Base-by-base conservation (phyloP, 2,113 vertebrate genomes). In the Cyprinodon tularosa region DNA sequence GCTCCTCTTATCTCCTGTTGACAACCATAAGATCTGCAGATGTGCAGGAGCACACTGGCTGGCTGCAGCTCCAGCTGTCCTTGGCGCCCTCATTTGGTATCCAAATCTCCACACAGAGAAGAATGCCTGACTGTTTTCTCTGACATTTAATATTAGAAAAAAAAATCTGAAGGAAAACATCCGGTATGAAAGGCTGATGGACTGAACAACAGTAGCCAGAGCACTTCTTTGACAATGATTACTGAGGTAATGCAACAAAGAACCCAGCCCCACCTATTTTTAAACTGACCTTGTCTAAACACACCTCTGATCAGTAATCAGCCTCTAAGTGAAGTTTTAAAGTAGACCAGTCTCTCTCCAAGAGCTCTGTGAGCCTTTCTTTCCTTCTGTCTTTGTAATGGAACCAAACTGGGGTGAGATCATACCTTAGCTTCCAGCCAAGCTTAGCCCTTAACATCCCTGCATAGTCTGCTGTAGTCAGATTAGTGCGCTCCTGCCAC, bases 361-460 rank as follows among this genome's bases (percentile, higher is more conserved):
- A 59, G 62, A 62, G 72, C 48, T 29, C 77, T 68, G 82, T 90
- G 85, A 89, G 74, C 84, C 75, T 75, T 84, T 66, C 87, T 89
- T 76, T 45, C 47, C 74, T 47, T 59, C 83, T 62, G 82, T 60
- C 81, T 70, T 57, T 79, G 90, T 86, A 84, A 88, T 89, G 89
- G 86, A 89, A 89, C 84, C 86, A 83, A 86, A 85, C 73, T 45
- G 71, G 82, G 73, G 68, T 84, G 78, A 87, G 80, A 80, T 86
- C 84, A 90, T 83, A 82, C 86, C 71, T 70, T 82, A 83, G 78
- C n/a, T 86, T 89, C 83, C 88, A 85, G 83, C 77, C 81, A 82
- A 83, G 82, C 88, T 66, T 62, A 9, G 83, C n/a, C 74, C 74
- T 77, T 86, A 29, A 80, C 74, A 59, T 80, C 71, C 65, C 15